A percentile compares a stretch with the other conserved stretches of the same genome.
Conservation (phyloP, 2,113 vertebrate genomes). For the Actenoides hombroni region DNA sequence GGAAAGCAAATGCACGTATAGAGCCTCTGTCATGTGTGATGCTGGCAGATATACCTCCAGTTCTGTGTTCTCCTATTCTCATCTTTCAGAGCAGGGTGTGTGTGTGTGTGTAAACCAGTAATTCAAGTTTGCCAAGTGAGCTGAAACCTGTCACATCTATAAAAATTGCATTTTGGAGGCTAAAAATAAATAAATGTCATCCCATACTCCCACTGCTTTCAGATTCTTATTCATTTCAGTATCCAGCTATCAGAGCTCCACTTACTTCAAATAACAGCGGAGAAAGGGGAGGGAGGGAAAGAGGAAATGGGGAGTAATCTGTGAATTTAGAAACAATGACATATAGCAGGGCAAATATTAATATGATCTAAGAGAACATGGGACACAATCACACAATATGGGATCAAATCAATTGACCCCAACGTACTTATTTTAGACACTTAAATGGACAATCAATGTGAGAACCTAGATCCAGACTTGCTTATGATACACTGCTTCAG, state of each 20-base stretch:
- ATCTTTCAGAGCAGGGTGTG: neutral
- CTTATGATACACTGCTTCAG: neutral
- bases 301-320: neutral
- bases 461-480: neutral
- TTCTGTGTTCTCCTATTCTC: neutral
- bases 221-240: neutral
- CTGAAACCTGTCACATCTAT: neutral
- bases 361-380: neutral
- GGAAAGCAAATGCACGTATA: neutral
- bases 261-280: constrained; percentile 4
- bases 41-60: neutral
- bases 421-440: neutral
- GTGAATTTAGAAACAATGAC: neutral
- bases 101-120: neutral
- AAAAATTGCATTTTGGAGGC: neutral
- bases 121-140: neutral
- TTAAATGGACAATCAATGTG: neutral
- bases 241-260: neutral
- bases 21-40: neutral
- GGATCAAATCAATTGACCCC: neutral
- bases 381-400: neutral
- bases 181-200: constrained; percentile 21
- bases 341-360: neutral
- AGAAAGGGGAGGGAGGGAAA: neutral
- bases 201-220: neutral